Base-by-base conservation (phyloP, 1,140 invertebrate species). In the Tyrophagus putrescentiae region DNA sequence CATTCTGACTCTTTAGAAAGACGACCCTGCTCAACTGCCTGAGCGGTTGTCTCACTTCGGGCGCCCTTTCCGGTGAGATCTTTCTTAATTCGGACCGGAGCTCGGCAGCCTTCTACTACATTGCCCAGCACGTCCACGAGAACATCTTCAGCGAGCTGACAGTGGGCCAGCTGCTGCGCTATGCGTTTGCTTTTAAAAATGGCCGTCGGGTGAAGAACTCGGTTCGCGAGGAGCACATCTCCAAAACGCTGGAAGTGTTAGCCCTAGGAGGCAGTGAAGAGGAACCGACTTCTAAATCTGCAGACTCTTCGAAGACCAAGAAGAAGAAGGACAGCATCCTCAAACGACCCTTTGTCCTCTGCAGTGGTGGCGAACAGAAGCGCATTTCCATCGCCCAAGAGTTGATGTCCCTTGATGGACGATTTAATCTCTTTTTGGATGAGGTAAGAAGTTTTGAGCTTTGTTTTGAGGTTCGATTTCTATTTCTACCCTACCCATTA, bases 281-380 rank as follows among this genome's bases (percentile, higher is more conserved):
- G n/a, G n/a, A n/a, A n/a, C n/a, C n/a, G n/a, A n/a, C n/a, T n/a
- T n/a, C n/a, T n/a, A n/a, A n/a, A n/a, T n/a, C n/a, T n/a, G n/a
- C n/a, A n/a, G n/a, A n/a, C n/a, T n/a, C n/a, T n/a, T n/a, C n/a
- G n/a, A n/a, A n/a, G n/a, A n/a, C n/a, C n/a, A n/a, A n/a, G n/a
- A n/a, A n/a, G n/a, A n/a, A n/a, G n/a, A n/a, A n/a, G n/a, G n/a
- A 32, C 9, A 25, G 11, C 1, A 54, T 54, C n/a, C 11, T 54
- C 13, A 11, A 39, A 7, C 13, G 25, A 25, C 33, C 9, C n/a
- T 36, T 57, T 13, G 56, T 25, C 13, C 23, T 41, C 16, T 61
- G 60, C 29, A 25, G n/a, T 18, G 60, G 60, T 59, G 60, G 60
- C 42, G 45, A 61, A 57, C 45, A 59, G 31, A 63, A 62, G 25